phyloP scores from a whole-genome alignment of 2,113 vertebrate genomes.

The Notarius lentiginosus region DNA sequence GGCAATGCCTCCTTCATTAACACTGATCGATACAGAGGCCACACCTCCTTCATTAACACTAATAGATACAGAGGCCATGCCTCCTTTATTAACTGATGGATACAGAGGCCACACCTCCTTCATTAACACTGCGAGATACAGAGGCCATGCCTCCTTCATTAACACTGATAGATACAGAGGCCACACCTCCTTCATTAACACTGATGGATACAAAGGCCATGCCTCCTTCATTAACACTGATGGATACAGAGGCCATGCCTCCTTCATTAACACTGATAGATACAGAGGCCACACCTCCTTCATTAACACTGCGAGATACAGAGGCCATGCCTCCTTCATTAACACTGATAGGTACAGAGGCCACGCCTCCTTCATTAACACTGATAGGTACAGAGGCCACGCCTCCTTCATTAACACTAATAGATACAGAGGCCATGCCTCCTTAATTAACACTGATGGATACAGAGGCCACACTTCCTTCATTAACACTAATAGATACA shows the following conservation, averaged over 20 bases:
- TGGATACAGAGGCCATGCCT: background rate
- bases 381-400: no score
- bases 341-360: no score
- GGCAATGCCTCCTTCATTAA: background rate
- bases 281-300: background rate
- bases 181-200: background rate
- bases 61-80: background rate
- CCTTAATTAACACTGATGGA: no score
- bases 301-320: background rate
- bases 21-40: background rate
- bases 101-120: background rate
- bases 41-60: background rate
- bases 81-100: background rate
- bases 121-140: background rate
- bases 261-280: background rate
- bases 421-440: no score
- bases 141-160: background rate
- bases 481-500: no score
- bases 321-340: no score
- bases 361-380: no score
- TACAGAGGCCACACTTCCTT: no score
- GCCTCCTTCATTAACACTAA: no score
- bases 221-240: background rate
- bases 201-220: background rate
- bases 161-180: background rate